These are phyloP conservation scores for Tokudaia tokunoshimensis DNA, from an alignment of 2,797 vertebrate species.

Conservation along the genomic window DNA sequence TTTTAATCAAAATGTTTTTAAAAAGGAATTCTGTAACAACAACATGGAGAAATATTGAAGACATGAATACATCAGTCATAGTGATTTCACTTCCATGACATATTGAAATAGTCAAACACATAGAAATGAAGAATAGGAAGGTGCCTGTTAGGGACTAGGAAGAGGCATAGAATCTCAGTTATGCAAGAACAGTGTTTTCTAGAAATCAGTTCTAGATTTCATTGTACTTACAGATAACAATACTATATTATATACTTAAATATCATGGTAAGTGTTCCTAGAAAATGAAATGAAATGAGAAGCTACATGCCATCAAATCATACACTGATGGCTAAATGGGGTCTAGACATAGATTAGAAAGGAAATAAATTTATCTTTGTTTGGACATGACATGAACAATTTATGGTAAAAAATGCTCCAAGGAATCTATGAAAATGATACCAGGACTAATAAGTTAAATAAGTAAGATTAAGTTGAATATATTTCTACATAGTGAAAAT, in stretches of 20 bases:
- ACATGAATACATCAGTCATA: neutral
- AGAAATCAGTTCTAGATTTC: neutral
- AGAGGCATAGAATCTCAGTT: neutral
- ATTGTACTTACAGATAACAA: neutral
- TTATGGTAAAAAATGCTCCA: conserved; percentile 5
- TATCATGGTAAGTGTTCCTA: neutral
- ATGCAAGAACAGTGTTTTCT: neutral
- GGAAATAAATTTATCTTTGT: neutral
- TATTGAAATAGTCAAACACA: neutral
- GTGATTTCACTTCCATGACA: neutral
- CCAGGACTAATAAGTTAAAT: neutral
- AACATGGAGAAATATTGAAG: neutral
- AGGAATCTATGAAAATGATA: conserved; percentile 5
- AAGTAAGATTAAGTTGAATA: neutral
- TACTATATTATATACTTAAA: neutral
- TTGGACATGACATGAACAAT: neutral
- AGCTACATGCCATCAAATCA: neutral
- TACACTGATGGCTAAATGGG: neutral
- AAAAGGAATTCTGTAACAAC: neutral
- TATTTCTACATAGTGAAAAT: neutral
- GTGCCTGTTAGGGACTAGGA: neutral
- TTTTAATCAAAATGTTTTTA: neutral
- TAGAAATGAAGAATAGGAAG: neutral
- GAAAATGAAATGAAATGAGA: neutral
- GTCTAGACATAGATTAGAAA: neutral